Percentiles rank a stretch among this genome's conserved stretches.
These are phyloP conservation scores for Nebria brevicollis DNA, from an alignment of 2,888 invertebrate species.

Conservation along the genomic window DNA sequence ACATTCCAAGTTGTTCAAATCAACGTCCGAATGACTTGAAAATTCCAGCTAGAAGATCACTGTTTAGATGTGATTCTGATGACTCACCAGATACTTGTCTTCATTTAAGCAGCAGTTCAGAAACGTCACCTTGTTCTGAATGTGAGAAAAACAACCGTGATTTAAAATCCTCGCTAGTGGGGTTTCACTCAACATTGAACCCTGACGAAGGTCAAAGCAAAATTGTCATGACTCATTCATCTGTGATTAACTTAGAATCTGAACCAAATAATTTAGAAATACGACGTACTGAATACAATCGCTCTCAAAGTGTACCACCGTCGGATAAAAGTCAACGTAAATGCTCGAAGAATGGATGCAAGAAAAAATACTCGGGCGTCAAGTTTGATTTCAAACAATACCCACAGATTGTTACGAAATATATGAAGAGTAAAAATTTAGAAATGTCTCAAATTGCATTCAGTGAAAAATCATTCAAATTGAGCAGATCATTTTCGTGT, in stretches of 20 bases:
- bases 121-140: constrained; percentile 40
- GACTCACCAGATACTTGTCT: constrained; percentile 45
- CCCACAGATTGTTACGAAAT: constrained; percentile 78
- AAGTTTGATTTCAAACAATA: constrained; percentile 80
- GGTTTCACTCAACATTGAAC: constrained; percentile 19
- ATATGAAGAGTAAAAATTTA: constrained; percentile 79
- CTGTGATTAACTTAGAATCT: constrained; percentile 50
- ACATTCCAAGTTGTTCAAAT: constrained; percentile 46
- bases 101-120: constrained; percentile 33
- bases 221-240: constrained; percentile 49
- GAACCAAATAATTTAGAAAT: constrained; percentile 49
- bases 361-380: constrained; percentile 74
- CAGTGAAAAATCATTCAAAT: constrained; percentile 67
- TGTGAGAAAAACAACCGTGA: constrained; percentile 36
- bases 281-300: constrained; percentile 49
- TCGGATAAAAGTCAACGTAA: constrained; percentile 50
- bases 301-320: constrained; percentile 59
- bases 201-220: constrained; percentile 29
- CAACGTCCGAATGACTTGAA: constrained; percentile 46
- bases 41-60: constrained; percentile 46
- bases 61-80: constrained; percentile 43
- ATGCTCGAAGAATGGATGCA: constrained; percentile 51
- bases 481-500: constrained; percentile 57
- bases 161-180: constrained; percentile 3
- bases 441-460: constrained; percentile 71